Conservation (phyloP, 2,113 vertebrate genomes). For the Ramphastos sulfuratus region DNA sequence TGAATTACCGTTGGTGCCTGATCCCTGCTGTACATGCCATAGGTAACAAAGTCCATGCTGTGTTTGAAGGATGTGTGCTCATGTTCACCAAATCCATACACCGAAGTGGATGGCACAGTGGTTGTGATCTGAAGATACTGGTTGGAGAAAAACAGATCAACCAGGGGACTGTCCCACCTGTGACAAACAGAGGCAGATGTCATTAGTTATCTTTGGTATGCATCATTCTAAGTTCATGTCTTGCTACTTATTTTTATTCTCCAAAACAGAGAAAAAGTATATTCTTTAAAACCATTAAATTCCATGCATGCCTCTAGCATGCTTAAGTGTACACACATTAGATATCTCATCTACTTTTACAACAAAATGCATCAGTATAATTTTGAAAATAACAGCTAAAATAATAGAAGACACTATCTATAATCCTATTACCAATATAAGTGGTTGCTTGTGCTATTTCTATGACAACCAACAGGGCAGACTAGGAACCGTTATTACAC, state of each 20-base stretch:
- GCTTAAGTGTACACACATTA: not conserved
- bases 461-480: slow-evolving; percentile 34
- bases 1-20: slow-evolving; percentile 39
- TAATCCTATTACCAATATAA: slow-evolving; percentile 48
- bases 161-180: slow-evolving; percentile 49
- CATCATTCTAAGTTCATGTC: not conserved
- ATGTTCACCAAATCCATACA: slow-evolving; percentile 56
- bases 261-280: too few species aligned
- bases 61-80: slow-evolving; percentile 59
- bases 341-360: not conserved
- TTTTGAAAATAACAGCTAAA: slow-evolving; percentile 34
- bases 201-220: not conserved
- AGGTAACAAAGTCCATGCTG: slow-evolving; percentile 41
- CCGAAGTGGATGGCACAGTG: not conserved
- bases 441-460: slow-evolving; percentile 38
- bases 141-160: slow-evolving; percentile 46
- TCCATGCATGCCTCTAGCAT: not conserved
- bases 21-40: slow-evolving; percentile 49
- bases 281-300: not conserved
- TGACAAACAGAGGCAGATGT: not conserved
- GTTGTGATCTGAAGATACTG: slow-evolving; percentile 55
- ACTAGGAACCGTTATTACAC: slow-evolving; percentile 38
- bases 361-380: not conserved
- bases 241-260: not conserved
- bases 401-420: slow-evolving; percentile 23